phyloP scores from a whole-genome alignment of 2,113 vertebrate species.

The Channa maculata region DNA sequence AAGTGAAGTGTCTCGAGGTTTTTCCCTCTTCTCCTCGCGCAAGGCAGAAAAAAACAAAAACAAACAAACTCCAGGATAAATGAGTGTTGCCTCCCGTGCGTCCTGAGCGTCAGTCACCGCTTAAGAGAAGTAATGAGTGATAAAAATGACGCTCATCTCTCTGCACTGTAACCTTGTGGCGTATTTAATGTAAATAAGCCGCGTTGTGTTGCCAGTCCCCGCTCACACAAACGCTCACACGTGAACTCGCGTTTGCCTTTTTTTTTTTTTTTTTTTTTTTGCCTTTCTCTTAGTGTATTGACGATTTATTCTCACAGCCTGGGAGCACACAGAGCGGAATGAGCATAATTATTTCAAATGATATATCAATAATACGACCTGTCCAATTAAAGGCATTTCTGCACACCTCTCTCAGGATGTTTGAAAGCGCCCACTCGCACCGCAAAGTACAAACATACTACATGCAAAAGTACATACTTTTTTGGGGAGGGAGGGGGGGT shows the following conservation, averaged over 20 bases:
- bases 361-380: slow-evolving; percentile 89
- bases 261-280: slow-evolving; percentile 67
- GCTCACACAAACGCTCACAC: slow-evolving; percentile 90
- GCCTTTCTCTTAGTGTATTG: slow-evolving; percentile 87
- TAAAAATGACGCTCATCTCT: slow-evolving; percentile 98
- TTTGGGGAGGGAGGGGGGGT: no score
- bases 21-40: slow-evolving; percentile 62
- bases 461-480: no score
- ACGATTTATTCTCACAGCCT: slow-evolving; percentile 91
- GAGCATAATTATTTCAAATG: slow-evolving; percentile 93
- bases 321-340: slow-evolving; percentile 88
- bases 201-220: slow-evolving; percentile 96
- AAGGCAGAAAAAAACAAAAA: not conserved
- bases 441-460: slow-evolving; percentile 74
- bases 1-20: slow-evolving; percentile 89
- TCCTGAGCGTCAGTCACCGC: slow-evolving; percentile 93
- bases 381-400: slow-evolving; percentile 86
- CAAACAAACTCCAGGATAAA: slow-evolving; percentile 89
- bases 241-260: slow-evolving; percentile 85
- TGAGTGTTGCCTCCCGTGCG: slow-evolving; percentile 86
- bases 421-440: slow-evolving; percentile 84
- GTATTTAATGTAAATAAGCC: slow-evolving; percentile 99
- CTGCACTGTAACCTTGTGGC: slow-evolving; percentile 99
- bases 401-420: slow-evolving; percentile 80
- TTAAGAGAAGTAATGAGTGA: slow-evolving; percentile 99